phyloP scores from a whole-genome alignment of 2,888 invertebrate species.

The Apamea monoglypha region DNA sequence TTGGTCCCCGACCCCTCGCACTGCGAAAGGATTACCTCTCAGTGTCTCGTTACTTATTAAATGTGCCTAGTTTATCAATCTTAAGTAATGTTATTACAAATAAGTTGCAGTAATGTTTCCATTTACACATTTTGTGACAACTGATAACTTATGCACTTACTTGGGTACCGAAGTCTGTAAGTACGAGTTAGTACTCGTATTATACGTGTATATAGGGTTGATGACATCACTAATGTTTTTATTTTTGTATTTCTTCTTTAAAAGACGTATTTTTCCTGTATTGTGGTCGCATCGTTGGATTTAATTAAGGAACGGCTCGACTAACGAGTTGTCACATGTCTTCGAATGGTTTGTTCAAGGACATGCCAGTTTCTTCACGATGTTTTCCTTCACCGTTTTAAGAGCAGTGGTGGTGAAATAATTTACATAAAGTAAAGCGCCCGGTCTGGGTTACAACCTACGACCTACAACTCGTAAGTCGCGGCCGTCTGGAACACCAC shows the following conservation, averaged over 20 bases:
- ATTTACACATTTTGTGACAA: conserved; percentile 8
- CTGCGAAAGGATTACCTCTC: not conserved
- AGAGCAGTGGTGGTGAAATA: too few species aligned
- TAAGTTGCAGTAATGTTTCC: conserved; percentile 10
- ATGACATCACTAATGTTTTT: not conserved
- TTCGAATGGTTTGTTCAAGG: too few species aligned
- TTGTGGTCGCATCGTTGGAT: not conserved
- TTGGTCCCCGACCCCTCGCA: not conserved
- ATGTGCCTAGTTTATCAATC: not conserved
- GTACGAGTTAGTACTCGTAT: not conserved
- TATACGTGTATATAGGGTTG: not conserved
- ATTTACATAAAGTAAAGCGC: too few species aligned
- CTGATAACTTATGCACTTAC: not conserved
- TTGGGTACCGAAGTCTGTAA: not conserved
- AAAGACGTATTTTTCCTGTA: not conserved
- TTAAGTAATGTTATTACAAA: not conserved
- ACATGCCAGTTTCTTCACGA: too few species aligned
- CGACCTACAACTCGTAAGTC: too few species aligned
- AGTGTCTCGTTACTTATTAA: too few species aligned
- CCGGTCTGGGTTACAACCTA: too few species aligned
- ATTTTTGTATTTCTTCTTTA: too few species aligned
- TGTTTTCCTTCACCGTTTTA: too few species aligned
- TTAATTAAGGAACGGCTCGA: too few species aligned
- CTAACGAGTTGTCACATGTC: too few species aligned
- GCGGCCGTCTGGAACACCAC: too few species aligned